Evolutionary conservation across 2,113 vertebrate genomes (phyloP).

Genomic region (Phaethornis superciliosus): DNA sequence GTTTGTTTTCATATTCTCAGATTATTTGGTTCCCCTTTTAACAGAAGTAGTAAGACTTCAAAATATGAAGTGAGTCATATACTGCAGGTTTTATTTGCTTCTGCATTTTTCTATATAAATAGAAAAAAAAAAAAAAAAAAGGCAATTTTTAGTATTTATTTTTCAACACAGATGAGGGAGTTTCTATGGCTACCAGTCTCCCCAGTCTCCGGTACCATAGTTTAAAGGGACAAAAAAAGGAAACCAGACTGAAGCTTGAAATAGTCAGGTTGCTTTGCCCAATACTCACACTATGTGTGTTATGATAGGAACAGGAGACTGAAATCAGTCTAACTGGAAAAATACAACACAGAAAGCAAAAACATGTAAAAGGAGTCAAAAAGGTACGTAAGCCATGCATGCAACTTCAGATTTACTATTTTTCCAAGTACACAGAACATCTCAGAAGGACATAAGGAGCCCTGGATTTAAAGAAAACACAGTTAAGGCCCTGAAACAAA

Average conservation of each 20-base stretch:
- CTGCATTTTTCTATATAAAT: slow-evolving; percentile 53
- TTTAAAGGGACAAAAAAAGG: slow-evolving; percentile 9
- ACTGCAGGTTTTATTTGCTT: slow-evolving; percentile 38
- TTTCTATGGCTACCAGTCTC: slow-evolving; percentile 32
- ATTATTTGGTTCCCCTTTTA: slow-evolving; percentile 13
- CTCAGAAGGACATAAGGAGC: neutral
- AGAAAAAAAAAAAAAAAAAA: slow-evolving; percentile 51
- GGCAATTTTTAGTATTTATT: slow-evolving; percentile 62
- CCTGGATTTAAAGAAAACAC: neutral
- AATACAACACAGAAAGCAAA: slow-evolving; percentile 6
- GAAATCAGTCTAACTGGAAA: slow-evolving; percentile 21
- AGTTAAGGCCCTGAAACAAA: neutral
- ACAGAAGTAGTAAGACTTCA: neutral
- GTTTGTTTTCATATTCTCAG: neutral
- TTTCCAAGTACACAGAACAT: neutral
- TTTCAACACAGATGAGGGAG: slow-evolving; percentile 48
- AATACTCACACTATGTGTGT: neutral
- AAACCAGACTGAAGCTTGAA: slow-evolving; percentile 39
- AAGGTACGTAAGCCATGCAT: neutral
- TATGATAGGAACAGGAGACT: neutral
- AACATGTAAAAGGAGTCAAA: neutral
- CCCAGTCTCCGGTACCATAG: neutral
- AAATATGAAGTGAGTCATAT: slow-evolving; percentile 53
- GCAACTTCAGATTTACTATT: neutral
- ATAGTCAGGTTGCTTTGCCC: neutral